phyloP scores from a whole-genome alignment of 2,113 vertebrate species.

The Scomber colias region DNA sequence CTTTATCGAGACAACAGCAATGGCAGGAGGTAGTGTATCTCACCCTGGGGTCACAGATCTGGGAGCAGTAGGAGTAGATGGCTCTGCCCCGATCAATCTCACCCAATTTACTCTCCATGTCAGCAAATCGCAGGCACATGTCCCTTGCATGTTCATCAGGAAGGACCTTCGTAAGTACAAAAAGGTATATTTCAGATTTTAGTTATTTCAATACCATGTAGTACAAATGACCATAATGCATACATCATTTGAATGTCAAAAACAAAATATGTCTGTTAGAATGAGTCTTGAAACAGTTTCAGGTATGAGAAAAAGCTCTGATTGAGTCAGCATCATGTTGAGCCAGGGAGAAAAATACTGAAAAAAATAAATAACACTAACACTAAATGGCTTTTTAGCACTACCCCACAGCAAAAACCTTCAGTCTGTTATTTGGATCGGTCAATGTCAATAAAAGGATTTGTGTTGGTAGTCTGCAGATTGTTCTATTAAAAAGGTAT shows the following conservation, averaged over 20 bases:
- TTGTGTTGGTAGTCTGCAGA: too few relatives aligned
- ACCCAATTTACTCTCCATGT: conserved; percentile 95
- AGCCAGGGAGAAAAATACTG: too few relatives aligned
- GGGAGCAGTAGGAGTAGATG: conserved; percentile 95
- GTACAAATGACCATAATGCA: neutral
- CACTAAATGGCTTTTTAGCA: too few relatives aligned
- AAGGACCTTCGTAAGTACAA: conserved; percentile 82
- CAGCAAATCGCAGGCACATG: conserved; percentile 94
- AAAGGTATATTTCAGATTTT: neutral
- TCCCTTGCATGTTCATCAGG: conserved; percentile 92
- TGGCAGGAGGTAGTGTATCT: conserved; percentile 8
- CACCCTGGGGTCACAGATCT: conserved; percentile 95
- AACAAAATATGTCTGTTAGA: too few relatives aligned
- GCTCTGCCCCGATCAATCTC: conserved; percentile 94
- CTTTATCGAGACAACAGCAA: neutral
- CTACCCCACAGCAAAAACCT: too few relatives aligned
- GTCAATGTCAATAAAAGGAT: too few relatives aligned
- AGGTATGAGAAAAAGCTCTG: too few relatives aligned
- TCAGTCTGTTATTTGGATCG: too few relatives aligned
- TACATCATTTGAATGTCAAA: neutral
- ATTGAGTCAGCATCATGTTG: too few relatives aligned
- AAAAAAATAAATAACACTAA: too few relatives aligned
- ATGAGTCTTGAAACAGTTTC: neutral
- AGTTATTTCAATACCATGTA: neutral
- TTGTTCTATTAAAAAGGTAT: too few relatives aligned